Evolutionary conservation across 2,888 invertebrate species (phyloP).

Genomic region (Hypercompe scribonia): DNA sequence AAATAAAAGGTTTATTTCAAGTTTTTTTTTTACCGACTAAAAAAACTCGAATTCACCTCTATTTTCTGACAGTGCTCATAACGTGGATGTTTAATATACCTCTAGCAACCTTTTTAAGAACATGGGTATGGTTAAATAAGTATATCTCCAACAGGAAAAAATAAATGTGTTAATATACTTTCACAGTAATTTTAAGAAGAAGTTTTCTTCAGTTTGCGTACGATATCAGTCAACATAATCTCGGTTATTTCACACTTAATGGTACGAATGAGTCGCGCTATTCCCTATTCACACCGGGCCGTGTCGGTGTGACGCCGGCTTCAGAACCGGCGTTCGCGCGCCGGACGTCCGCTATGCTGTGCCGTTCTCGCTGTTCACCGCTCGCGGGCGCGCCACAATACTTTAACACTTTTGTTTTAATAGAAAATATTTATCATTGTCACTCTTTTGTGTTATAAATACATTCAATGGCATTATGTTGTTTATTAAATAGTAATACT

Average conservation of each 20-base stretch:
- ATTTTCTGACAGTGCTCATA: too few relatives aligned
- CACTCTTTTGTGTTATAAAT: slow-evolving; percentile 66
- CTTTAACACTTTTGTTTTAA: slow-evolving; percentile 73
- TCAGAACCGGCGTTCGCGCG: slow-evolving; percentile 59
- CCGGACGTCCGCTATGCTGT: slow-evolving; percentile 71
- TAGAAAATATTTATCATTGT: slow-evolving; percentile 81
- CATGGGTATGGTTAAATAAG: too few relatives aligned
- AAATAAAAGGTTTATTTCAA: too few relatives aligned
- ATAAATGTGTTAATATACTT: too few relatives aligned
- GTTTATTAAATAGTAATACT: not conserved
- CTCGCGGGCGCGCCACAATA: slow-evolving; percentile 71
- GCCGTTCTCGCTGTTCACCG: slow-evolving; percentile 58
- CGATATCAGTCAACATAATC: slow-evolving; percentile 63
- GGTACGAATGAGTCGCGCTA: slow-evolving; percentile 59
- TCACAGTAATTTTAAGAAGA: not conserved
- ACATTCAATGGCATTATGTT: slow-evolving; percentile 13
- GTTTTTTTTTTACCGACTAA: too few relatives aligned
- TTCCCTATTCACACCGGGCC: slow-evolving; percentile 52
- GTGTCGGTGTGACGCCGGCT: slow-evolving; percentile 45
- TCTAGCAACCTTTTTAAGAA: too few relatives aligned
- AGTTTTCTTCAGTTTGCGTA: not conserved
- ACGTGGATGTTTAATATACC: too few relatives aligned
- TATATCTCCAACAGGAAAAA: too few relatives aligned
- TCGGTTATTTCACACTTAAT: slow-evolving; percentile 65
- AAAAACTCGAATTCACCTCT: too few relatives aligned